Evolutionary conservation across 2,888 invertebrate species (phyloP).

Genomic region (Eristalinus sepulchralis): DNA sequence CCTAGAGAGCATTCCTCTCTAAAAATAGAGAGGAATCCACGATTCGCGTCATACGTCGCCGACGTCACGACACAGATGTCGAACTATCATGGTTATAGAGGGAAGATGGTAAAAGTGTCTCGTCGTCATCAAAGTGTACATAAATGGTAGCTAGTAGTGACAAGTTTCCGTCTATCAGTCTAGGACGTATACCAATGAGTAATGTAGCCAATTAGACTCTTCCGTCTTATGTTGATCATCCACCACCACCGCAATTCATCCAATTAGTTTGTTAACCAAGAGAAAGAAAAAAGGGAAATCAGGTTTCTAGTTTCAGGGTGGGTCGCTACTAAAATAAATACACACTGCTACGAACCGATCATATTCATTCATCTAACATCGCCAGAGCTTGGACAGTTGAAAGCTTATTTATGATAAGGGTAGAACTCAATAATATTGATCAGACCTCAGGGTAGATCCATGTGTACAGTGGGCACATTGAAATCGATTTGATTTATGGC

Average conservation of each 20-base stretch:
- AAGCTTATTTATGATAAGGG: background rate
- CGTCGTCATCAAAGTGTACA: background rate
- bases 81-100: background rate
- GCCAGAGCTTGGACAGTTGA: background rate
- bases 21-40: conserved; percentile 12
- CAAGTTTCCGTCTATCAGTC: background rate
- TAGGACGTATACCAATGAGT: background rate
- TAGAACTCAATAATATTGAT: background rate
- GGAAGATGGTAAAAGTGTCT: background rate
- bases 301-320: background rate
- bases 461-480: background rate
- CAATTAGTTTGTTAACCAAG: background rate
- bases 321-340: background rate
- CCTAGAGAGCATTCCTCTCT: background rate
- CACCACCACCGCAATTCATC: background rate
- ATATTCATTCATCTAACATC: conserved; percentile 21
- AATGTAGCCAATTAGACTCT: background rate
- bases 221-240: background rate
- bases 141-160: background rate
- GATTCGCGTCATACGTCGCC: background rate
- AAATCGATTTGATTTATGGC: conserved; percentile 12
- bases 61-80: conserved; percentile 15
- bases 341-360: conserved; percentile 1
- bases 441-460: background rate
- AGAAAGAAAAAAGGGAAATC: background rate